Base-by-base conservation (phyloP, 1,140 invertebrate species). In the Heliothis virescens region DNA sequence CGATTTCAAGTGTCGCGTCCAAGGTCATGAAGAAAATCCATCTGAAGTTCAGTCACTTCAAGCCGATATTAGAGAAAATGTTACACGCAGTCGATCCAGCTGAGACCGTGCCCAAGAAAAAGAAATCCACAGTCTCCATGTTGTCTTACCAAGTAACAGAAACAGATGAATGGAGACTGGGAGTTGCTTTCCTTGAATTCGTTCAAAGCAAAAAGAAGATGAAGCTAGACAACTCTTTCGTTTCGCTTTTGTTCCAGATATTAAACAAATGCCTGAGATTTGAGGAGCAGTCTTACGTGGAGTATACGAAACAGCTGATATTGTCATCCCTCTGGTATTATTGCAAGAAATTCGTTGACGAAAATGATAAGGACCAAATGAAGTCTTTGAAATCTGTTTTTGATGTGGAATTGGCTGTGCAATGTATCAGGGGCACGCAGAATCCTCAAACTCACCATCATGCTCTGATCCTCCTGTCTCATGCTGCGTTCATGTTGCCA, bases 401-500 rank as follows among this genome's bases (percentile, higher is more conserved):
- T 71, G 97, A 98, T 76, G 96, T 99, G 72, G 98, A 98, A 87
- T 86, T 97, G 26, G 96, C 99, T 21, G 97, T 99, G 2, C 96
- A 98, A 80, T 98, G 98, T 86, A 97, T 99, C n/a, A 95, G 98
- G 82, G 96, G 96, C 7, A 98, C 98, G 0, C 96, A 97, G 84
- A 99, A 99, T 93, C 98, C 98, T 3, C 98, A 99, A 94, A 99
- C 98, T 0, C 98, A 99, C 89, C 97, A 99, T 88, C 98, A 99
- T 85, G 98, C 98, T 0, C 92, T 99, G 26, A 95, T 98, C 29
- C 94, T 99, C 1, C 93, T 99, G 0, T 97, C 97, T 0, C 95
- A 97, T 69, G 96, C 97, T 55, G 97, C 98, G 4, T 95, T 95
- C 65, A 95, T 98, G 82, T 95, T 97, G 71, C 97, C 98, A 0